A percentile compares a stretch with the other conserved stretches of the same genome.
phyloP scores from a whole-genome alignment of 1,140 invertebrate species.

The Maconellicoccus hirsutus region DNA sequence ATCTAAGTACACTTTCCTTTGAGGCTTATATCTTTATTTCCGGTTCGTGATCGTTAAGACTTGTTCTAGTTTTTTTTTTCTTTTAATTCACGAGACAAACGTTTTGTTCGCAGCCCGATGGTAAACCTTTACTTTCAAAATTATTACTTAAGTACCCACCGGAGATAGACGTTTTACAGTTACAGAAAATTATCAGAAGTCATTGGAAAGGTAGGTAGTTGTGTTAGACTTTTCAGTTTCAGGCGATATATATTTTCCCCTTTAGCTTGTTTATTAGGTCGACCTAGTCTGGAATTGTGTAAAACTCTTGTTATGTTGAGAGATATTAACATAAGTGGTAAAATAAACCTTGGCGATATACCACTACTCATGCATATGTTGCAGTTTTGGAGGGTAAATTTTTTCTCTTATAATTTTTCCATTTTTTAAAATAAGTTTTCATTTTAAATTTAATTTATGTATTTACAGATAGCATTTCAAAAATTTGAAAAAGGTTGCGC shows the following conservation, averaged over 20 bases:
- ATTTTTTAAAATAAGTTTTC: no score
- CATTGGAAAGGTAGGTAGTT: conserved; percentile 43
- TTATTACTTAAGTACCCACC: conserved; percentile 45
- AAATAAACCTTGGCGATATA: conserved; percentile 45
- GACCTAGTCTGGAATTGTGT: conserved; percentile 48
- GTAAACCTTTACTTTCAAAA: conserved; percentile 40
- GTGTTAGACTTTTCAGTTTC: not conserved
- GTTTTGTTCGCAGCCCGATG: conserved; percentile 35
- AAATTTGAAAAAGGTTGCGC: conserved; percentile 46
- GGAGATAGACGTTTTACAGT: conserved; percentile 48
- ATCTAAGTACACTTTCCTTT: conserved; percentile 1
- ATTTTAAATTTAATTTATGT: conserved; percentile 27
- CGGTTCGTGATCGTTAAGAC: not conserved
- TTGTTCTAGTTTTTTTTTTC: conserved; percentile 2
- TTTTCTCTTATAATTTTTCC: not conserved
- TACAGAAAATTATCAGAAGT: conserved; percentile 47
- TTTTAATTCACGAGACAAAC: not conserved
- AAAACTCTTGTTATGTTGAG: conserved; percentile 54
- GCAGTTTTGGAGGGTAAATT: conserved; percentile 51
- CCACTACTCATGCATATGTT: conserved; percentile 49
- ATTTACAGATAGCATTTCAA: conserved; percentile 43
- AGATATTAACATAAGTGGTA: conserved; percentile 51
- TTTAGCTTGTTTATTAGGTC: conserved; percentile 38
- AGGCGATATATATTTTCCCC: conserved; percentile 28
- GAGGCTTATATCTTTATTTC: conserved; percentile 9